phyloP scores from a whole-genome alignment of 2,888 invertebrate species.

The Limnephilus auricula region DNA sequence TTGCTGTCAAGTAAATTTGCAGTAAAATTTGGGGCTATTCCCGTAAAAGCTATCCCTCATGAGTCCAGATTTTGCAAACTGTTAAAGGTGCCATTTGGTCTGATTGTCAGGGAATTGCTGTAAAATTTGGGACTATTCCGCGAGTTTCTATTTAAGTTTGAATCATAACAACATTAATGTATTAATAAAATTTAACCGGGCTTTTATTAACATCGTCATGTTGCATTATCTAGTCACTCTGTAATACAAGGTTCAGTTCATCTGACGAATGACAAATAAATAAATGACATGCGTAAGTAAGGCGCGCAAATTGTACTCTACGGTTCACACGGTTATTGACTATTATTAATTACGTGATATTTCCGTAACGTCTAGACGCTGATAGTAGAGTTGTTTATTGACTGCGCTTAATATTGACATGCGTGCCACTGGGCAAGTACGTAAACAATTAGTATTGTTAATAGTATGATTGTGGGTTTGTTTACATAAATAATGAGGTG shows the following conservation, averaged over 20 bases:
- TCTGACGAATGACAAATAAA: background rate
- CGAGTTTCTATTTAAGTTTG: background rate
- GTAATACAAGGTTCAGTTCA: background rate
- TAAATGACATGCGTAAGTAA: background rate
- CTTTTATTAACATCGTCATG: background rate
- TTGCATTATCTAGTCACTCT: background rate
- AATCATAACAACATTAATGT: background rate
- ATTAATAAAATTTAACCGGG: too few relatives aligned
- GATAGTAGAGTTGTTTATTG: background rate
- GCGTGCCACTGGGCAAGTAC: background rate
- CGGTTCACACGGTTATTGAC: slow-evolving; percentile 13
- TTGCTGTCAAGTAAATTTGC: too few relatives aligned
- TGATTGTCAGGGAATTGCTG: background rate
- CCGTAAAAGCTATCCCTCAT: too few relatives aligned
- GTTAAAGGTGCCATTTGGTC: background rate
- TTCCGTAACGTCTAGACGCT: slow-evolving; percentile 10
- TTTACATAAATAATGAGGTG: background rate
- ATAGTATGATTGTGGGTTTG: background rate
- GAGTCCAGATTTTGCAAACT: background rate
- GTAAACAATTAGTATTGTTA: background rate
- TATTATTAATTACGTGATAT: background rate
- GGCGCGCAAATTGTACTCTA: background rate
- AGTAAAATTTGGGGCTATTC: too few relatives aligned
- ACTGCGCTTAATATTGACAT: background rate
- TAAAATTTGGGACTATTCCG: background rate